Evolutionary conservation across 2,888 invertebrate genomes (phyloP), one percentile per base, ranked within the genome.

Genomic region (Tetranychus piercei): DNA sequence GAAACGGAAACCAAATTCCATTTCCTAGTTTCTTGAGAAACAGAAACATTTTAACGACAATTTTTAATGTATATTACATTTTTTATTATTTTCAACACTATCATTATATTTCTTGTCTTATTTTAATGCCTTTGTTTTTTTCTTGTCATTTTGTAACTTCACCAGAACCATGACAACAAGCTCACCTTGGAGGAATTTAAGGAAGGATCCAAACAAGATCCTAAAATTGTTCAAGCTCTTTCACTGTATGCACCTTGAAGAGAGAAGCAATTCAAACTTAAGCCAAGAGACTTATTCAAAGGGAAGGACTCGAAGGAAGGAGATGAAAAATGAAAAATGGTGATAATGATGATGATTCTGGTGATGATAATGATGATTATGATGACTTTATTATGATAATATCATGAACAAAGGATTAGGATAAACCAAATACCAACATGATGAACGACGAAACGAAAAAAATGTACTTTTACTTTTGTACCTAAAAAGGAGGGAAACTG

Each of bases 201-300:
- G 80, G 94, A 95, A 85, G 95, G 95, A 79, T 94, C 94, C 84
- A 96, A 97, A 85, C 94, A 94, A 75, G 96, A 97, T 84, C 96
- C 96, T 64, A 88, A 95, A 83, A 97, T 97, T 82, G 94, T 97
- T 76, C 95, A 96, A 84, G 96, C 96, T 74, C 86, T 96, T 74
- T 83, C 84, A 18, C 79, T 85, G 45, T 85, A 85, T 79, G 84
- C 80, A 69, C 79, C 80, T 64, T 80, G 79, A 76, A 20, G 45
- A 73, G 45, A 55, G 55, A 7, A 2, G 55, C 9, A 55, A 15
- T 9, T 8, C 9, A 69, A 15, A 4, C 9, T 55, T 15, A 55
- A 55, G 55, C 11, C 11, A 55, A 15, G 2, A 55, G 15, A 55
- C 9, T 15, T 15, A 55, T 15, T 15, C 55, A 55, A 55, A 55